Evolutionary conservation across 2,797 vertebrate species (phyloP).

Genomic region (Garrulus glandarius): DNA sequence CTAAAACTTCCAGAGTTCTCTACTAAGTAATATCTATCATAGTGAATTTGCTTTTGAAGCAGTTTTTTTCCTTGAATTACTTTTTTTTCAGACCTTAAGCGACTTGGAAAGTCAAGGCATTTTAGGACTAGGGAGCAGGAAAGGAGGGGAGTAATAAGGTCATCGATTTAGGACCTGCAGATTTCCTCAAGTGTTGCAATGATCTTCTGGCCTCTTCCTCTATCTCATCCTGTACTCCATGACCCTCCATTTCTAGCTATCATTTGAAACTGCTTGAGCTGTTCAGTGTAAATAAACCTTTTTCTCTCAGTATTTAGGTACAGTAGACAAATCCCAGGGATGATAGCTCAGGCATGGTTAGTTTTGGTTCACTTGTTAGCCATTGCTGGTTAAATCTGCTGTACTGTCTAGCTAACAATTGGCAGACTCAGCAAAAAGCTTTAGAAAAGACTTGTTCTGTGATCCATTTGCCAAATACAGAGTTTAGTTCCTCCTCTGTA

Average conservation of each 20-base stretch:
- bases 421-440: slow-evolving; percentile 49
- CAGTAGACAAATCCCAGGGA: not conserved
- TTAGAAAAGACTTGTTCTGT: slow-evolving; percentile 36
- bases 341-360: not conserved
- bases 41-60: not conserved
- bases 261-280: not conserved
- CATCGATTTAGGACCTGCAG: not conserved
- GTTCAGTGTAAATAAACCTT: not conserved
- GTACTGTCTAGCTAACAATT: not conserved
- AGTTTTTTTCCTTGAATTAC: not conserved
- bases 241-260: not conserved
- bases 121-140: not conserved
- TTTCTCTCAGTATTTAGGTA: not conserved
- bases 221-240: accelerated
- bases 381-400: slow-evolving; percentile 38
- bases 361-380: slow-evolving; percentile 37
- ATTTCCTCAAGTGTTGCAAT: not conserved
- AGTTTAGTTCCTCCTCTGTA: slow-evolving; percentile 54
- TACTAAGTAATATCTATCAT: not conserved
- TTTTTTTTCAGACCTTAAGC: not conserved
- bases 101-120: not conserved
- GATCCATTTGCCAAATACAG: slow-evolving; percentile 58
- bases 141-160: not conserved
- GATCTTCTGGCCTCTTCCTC: not conserved
- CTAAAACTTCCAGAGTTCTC: not conserved